These are phyloP conservation scores for Anoplius nigerrimus DNA, from an alignment of 2,888 invertebrate species.

Conservation along the genomic window DNA sequence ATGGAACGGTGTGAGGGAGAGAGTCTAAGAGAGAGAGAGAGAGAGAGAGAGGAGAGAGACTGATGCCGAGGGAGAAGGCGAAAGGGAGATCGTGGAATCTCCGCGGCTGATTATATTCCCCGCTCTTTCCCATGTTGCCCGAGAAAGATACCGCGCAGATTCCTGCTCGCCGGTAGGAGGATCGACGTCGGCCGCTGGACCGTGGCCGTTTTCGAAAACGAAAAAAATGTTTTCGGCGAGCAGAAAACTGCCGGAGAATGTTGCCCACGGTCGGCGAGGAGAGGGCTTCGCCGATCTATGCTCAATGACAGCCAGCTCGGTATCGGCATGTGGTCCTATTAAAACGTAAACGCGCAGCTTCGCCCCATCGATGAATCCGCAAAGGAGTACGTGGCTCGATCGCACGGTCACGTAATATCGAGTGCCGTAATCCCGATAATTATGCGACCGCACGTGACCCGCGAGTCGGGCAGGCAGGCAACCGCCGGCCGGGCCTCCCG, in stretches of 20 bases:
- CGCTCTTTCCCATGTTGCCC: neutral
- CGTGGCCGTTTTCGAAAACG: neutral
- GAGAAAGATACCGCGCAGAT: neutral
- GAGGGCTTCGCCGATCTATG: no score
- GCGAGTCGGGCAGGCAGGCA: neutral
- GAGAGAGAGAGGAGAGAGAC: neutral
- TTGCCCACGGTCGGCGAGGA: neutral
- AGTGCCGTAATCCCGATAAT: neutral
- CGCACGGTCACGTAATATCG: no score
- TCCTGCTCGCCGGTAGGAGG: neutral
- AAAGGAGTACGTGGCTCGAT: no score
- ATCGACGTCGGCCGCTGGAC: slow-evolving; percentile 4
- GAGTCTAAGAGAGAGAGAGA: slow-evolving; percentile 7
- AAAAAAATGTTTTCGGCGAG: neutral
- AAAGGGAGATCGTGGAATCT: neutral
- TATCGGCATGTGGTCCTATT: no score
- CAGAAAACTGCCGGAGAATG: neutral
- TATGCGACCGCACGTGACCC: slow-evolving; percentile 3
- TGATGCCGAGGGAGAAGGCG: neutral
- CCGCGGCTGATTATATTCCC: neutral
- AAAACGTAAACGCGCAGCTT: no score
- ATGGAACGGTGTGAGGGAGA: no score
- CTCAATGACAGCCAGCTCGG: no score
- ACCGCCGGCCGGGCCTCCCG: neutral
- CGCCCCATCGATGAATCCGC: no score